These are phyloP conservation scores for Penaeus vannamei DNA, from an alignment of 1,140 invertebrate species.

Conservation along the genomic window DNA sequence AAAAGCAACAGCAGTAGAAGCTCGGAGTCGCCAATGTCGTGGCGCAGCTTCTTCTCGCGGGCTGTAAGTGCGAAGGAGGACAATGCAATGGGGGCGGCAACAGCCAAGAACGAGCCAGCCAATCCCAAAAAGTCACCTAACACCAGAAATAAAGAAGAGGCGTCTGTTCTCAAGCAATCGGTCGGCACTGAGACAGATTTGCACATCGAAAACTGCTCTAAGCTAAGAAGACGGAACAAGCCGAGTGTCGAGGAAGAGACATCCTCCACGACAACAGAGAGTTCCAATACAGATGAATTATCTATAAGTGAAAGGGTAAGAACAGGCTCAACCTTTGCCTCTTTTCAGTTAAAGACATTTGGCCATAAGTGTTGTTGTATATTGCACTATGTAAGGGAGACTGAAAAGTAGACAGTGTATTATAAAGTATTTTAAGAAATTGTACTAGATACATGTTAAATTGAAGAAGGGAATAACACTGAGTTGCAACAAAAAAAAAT, in stretches of 20 bases:
- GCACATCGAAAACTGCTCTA: slow-evolving; percentile 64
- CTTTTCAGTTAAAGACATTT: not conserved
- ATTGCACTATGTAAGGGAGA: not conserved
- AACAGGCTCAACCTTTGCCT: slow-evolving; percentile 51
- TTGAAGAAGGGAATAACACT: no score
- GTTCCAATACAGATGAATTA: slow-evolving; percentile 76
- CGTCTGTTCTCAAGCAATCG: slow-evolving; percentile 66
- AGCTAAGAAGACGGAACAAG: slow-evolving; percentile 66
- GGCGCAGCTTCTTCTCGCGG: slow-evolving; percentile 54
- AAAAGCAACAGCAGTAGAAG: slow-evolving; percentile 42
- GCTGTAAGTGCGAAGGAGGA: slow-evolving; percentile 41
- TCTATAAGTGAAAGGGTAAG: slow-evolving; percentile 67
- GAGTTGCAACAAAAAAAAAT: no score
- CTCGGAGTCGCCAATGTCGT: slow-evolving; percentile 51
- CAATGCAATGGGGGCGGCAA: slow-evolving; percentile 8
- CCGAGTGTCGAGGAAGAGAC: slow-evolving; percentile 79
- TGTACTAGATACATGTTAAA: no score
- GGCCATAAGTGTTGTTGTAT: not conserved
- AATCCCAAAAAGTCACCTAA: slow-evolving; percentile 67
- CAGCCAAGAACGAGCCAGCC: slow-evolving; percentile 64
- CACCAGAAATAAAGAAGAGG: slow-evolving; percentile 44
- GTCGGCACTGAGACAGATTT: slow-evolving; percentile 66
- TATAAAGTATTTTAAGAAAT: no score
- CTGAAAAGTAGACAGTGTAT: no score
- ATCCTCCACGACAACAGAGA: slow-evolving; percentile 83